These are phyloP conservation scores for Fragum fragum DNA, from an alignment of 2,888 invertebrate genomes.

Conservation along the genomic window DNA sequence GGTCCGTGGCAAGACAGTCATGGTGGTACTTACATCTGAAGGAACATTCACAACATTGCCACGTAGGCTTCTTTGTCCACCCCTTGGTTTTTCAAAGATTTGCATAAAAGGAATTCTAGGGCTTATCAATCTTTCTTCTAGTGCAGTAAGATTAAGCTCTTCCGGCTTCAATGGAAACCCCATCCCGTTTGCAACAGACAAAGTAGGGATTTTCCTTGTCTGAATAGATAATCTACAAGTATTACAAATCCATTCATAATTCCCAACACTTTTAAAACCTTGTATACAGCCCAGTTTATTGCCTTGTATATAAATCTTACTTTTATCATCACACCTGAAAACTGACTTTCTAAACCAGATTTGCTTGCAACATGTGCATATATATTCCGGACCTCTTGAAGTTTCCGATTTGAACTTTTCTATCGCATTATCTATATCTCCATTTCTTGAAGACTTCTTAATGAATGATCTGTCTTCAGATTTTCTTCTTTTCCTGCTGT, in stretches of 20 bases:
- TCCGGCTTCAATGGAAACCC: slow-evolving; percentile 53
- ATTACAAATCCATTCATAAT: slow-evolving; percentile 50
- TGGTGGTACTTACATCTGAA: slow-evolving; percentile 63
- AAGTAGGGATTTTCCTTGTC: slow-evolving; percentile 34
- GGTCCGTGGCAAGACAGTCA: slow-evolving; percentile 55
- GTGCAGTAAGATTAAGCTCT: slow-evolving; percentile 46
- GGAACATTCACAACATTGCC: slow-evolving; percentile 72
- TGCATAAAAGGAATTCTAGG: slow-evolving; percentile 64
- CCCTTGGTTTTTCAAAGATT: slow-evolving; percentile 52
- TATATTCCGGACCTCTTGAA: slow-evolving; percentile 21
- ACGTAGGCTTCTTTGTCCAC: slow-evolving; percentile 54
- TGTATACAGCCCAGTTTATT: too few relatives aligned
- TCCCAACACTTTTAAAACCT: slow-evolving; percentile 4
- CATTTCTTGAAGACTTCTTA: too few relatives aligned
- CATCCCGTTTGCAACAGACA: slow-evolving; percentile 46
- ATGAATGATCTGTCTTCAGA: too few relatives aligned
- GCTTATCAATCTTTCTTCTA: slow-evolving; percentile 60
- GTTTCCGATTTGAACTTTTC: too few relatives aligned
- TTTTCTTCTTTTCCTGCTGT: too few relatives aligned
- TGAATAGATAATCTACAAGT: slow-evolving; percentile 17
- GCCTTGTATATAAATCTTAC: neutral
- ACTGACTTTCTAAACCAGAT: too few relatives aligned
- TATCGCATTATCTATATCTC: too few relatives aligned
- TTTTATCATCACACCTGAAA: neutral
- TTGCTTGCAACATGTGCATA: slow-evolving; percentile 34